Evolutionary conservation across 2,797 vertebrate species (phyloP).

Genomic region (Gambelia wislizenii): DNA sequence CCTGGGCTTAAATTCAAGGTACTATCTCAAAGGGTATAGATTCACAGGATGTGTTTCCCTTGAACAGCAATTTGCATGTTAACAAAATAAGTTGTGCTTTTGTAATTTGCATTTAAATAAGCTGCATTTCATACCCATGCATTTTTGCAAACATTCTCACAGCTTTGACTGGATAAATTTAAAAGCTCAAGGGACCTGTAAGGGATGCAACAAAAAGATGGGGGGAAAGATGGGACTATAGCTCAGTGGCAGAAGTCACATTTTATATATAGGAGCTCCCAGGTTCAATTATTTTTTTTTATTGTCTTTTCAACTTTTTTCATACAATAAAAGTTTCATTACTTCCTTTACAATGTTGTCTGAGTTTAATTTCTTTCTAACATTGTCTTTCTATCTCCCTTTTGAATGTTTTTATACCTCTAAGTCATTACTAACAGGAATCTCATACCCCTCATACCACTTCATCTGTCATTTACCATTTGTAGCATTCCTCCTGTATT

Average conservation of each 20-base stretch:
- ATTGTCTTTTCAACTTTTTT: too few species aligned
- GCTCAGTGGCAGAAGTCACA: neutral
- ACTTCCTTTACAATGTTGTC: too few species aligned
- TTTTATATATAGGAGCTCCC: neutral
- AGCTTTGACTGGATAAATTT: neutral
- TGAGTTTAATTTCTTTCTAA: too few species aligned
- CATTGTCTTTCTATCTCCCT: too few species aligned
- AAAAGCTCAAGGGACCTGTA: neutral
- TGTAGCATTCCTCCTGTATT: too few species aligned
- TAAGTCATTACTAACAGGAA: too few species aligned
- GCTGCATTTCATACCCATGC: slow-evolving; percentile 39
- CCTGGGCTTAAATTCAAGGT: neutral
- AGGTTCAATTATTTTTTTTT: neutral
- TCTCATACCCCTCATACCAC: too few species aligned
- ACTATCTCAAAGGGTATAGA: slow-evolving; percentile 30
- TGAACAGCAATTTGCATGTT: slow-evolving; percentile 77
- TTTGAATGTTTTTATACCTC: too few species aligned
- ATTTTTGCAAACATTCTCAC: neutral
- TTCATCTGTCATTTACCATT: too few species aligned
- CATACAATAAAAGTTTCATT: too few species aligned
- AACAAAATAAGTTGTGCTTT: slow-evolving; percentile 76
- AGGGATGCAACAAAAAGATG: neutral
- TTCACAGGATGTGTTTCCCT: slow-evolving; percentile 32
- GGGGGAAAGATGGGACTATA: neutral
- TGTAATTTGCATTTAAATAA: slow-evolving; percentile 80